Base-by-base conservation (phyloP, 2,888 invertebrate genomes). In the Cosmopolites sordidus region DNA sequence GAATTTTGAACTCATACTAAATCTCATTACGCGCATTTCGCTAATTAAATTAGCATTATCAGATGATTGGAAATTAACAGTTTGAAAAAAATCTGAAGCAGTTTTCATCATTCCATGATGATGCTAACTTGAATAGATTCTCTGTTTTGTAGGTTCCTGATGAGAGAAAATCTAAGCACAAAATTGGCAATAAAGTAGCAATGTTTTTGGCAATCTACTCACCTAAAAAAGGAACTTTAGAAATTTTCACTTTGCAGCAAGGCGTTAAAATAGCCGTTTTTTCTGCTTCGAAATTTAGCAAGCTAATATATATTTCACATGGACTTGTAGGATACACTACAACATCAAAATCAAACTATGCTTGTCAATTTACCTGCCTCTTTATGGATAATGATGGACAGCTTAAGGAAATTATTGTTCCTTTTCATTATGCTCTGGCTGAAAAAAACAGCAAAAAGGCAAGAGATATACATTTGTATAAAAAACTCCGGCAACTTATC, bases 201-300 rank as follows among this genome's bases (percentile, higher is more conserved):
- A 76, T 91, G 43, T 98, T 97, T 73, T 77, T 98, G 48, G 86
- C 92, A 1, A 92, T 99, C 59, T 97, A 95, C 73, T 92, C 93
- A 4, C 92, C 96, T 0, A 88, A 90, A 62, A 84, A 94, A 70
- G 95, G 95, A 11, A 82, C 93, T 4, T 79, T 99, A 48, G 98
- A 97, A 74, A 90, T 98, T 52, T 94, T 97, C 85, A 81, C 91
- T 2, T 82, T 92, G 66, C 92, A 93, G 69, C 86, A 89, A 69
- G 96, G 97, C 0, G 86, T 87, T 9, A 85, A 92, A 73, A 87
- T 97, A 5, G 89, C 92, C 11, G 91, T 92, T 0, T 97, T 96
- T 71, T 88, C 88, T 41, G 92, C 94, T 1, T 86, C 89, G 41
- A 94, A 91, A 73, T 82, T 84, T 69, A 92, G 91, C 22, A 83